A percentile compares a stretch with the other conserved stretches of the same genome.
These are phyloP conservation scores for Leguminivora glycinivorella DNA, from an alignment of 1,140 invertebrate genomes.

Conservation along the genomic window DNA sequence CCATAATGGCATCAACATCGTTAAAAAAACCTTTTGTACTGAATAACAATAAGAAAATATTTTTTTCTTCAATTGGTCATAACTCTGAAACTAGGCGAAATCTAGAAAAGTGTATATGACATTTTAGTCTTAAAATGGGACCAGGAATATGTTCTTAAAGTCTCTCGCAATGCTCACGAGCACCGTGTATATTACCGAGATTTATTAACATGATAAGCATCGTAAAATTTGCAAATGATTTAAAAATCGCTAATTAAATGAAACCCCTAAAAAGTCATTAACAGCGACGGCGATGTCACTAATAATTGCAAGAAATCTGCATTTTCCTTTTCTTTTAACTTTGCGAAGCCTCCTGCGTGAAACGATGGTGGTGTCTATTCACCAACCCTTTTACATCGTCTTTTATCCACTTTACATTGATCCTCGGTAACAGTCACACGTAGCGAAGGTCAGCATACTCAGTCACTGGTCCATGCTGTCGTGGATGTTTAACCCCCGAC, in stretches of 20 bases:
- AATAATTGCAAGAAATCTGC: conserved; percentile 9
- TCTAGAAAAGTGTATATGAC: too few relatives aligned
- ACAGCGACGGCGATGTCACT: background rate
- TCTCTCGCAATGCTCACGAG: too few relatives aligned
- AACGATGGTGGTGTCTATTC: background rate
- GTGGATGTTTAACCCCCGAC: too few relatives aligned
- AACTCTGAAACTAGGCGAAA: too few relatives aligned
- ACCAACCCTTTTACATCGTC: background rate
- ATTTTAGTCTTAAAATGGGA: too few relatives aligned
- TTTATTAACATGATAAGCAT: background rate
- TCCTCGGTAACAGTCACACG: background rate
- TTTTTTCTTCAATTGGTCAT: too few relatives aligned
- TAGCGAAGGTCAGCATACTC: background rate
- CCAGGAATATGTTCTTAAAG: too few relatives aligned
- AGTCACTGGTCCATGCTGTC: background rate
- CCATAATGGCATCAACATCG: too few relatives aligned
- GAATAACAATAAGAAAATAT: too few relatives aligned
- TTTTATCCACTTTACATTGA: background rate
- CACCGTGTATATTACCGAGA: too few relatives aligned
- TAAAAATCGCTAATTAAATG: background rate
- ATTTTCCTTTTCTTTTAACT: background rate
- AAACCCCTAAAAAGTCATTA: background rate
- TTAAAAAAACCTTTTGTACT: too few relatives aligned
- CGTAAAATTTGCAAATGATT: background rate
- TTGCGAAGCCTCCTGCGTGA: background rate